These are phyloP conservation scores for Meriones unguiculatus DNA, from an alignment of 2,113 vertebrate genomes.

Conservation along the genomic window DNA sequence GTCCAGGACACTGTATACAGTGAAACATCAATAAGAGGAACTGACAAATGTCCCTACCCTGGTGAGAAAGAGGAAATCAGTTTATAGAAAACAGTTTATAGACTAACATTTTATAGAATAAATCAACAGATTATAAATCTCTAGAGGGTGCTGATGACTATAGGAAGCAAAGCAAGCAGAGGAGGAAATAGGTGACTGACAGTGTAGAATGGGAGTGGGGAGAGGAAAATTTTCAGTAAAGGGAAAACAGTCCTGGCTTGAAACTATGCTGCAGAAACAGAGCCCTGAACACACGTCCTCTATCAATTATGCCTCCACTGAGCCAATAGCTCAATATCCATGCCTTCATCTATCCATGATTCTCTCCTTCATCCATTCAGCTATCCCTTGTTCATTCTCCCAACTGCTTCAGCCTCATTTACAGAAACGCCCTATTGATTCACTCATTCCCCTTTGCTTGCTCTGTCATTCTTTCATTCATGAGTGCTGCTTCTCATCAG, in stretches of 20 bases:
- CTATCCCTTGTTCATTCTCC: too few species aligned
- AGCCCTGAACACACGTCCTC: background rate
- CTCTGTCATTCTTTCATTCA: background rate
- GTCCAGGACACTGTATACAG: background rate
- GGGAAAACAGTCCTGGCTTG: background rate
- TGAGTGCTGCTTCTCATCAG: background rate
- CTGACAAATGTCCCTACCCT: background rate
- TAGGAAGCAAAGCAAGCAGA: background rate
- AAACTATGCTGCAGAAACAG: background rate
- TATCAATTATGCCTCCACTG: background rate
- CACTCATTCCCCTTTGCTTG: too few species aligned
- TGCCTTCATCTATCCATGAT: background rate
- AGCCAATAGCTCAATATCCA: background rate
- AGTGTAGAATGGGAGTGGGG: background rate
- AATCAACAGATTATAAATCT: background rate
- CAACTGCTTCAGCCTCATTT: background rate
- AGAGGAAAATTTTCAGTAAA: background rate
- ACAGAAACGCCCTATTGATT: background rate
- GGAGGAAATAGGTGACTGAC: background rate
- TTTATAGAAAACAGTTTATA: background rate
- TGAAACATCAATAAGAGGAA: background rate
- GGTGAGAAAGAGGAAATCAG: background rate
- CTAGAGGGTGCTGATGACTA: background rate
- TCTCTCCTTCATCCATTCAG: background rate
- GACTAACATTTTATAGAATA: background rate